These are phyloP conservation scores for Dromius quadrimaculatus DNA, from an alignment of 2,888 invertebrate species.

Conservation along the genomic window DNA sequence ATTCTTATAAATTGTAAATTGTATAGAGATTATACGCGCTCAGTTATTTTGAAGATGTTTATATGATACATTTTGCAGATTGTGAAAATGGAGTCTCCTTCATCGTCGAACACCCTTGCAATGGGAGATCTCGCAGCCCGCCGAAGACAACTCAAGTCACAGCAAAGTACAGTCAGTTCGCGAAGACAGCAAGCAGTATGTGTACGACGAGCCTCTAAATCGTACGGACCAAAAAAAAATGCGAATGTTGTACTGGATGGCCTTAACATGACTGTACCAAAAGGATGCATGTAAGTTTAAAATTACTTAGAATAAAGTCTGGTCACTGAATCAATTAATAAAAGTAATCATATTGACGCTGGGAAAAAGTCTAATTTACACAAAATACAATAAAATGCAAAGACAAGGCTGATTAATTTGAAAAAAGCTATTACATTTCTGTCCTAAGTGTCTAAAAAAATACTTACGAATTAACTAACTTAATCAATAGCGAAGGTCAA, in stretches of 20 bases:
- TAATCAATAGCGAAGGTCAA: no score
- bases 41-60: neutral
- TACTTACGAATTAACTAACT: no score
- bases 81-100: conserved; percentile 15
- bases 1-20: no score
- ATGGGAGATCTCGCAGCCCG: conserved; percentile 68
- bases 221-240: conserved; percentile 83
- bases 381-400: no score
- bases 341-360: no score
- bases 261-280: conserved; percentile 92
- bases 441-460: no score
- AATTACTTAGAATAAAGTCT: conserved; percentile 6
- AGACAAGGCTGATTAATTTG: no score
- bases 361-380: no score
- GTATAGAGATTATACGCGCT: no score
- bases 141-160: conserved; percentile 71
- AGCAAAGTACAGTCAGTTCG: conserved; percentile 78
- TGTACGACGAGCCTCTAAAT: conserved; percentile 85
- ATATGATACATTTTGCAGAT: neutral
- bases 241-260: conserved; percentile 87
- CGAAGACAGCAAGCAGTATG: conserved; percentile 86
- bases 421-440: no score
- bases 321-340: no score
- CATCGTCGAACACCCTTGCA: conserved; percentile 53
- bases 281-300: conserved; percentile 84